Base-by-base conservation (phyloP, 2,888 invertebrate species). In the Drosophila sordidula region DNA sequence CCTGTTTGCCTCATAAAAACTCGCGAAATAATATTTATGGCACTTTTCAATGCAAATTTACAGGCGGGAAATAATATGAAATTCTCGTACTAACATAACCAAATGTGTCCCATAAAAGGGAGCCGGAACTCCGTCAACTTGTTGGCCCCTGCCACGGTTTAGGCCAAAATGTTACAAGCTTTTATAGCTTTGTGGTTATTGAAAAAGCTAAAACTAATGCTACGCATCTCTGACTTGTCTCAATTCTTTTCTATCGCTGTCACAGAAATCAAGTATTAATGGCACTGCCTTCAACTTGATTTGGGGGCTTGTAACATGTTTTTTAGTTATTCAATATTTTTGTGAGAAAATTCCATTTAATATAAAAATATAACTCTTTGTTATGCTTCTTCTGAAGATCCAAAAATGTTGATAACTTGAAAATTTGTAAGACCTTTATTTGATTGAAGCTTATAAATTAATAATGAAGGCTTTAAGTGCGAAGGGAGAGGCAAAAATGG, bases 1-100 rank as follows among this genome's bases (percentile, higher is more conserved):
- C 50, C 69, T 76, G 74, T 66, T 76, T 38, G 79, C 59, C 52
- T 52, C 75, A 76, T 80, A 78, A 86, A 83, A 80, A 58, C 65
- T 71, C 69, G 61, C 63, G 67, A 83, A 87, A 83, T 87, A 81
- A 83, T 87, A 86, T 86, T 86, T 86, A 86, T 86, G 88, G 47
- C 79, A 73, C 77, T 81, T 86, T 87, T 83, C 86, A 83, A 83
- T 83, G 75, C 56, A 72, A 80, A 85, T 85, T 87, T 83, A 83
- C 79, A 79, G 70, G 70, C 66, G 42, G 73, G 69, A 72, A 81
- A 77, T 75, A 78, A 75, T 84, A 75, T 72, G 70, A 67, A 72
- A 82, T 78, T 58, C 57, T 51, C 25, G 44, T 41, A 41, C 56
- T 63, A 57, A 77, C 55, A 66, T 71, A 70, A 70, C 62, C 52